These are phyloP conservation scores for Galemys pyrenaicus DNA, from an alignment of 2,113 vertebrate species.

Conservation along the genomic window DNA sequence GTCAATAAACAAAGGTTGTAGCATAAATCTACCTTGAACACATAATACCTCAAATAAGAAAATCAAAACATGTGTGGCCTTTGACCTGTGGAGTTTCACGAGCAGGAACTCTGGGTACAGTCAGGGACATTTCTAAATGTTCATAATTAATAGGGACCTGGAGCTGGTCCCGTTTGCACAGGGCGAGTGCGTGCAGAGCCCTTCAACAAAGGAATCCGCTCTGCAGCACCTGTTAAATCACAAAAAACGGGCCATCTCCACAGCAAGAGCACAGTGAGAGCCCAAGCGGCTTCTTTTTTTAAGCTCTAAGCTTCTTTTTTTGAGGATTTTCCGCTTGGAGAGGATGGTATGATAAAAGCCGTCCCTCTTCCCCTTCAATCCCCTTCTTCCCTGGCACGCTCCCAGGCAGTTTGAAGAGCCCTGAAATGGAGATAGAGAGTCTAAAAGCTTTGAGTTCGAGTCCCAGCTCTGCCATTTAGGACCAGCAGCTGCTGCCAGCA, in stretches of 20 bases:
- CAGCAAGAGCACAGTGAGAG: conserved; percentile 69
- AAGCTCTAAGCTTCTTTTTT: background rate
- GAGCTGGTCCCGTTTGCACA: background rate
- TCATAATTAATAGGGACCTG: conserved; percentile 83
- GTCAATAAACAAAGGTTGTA: conserved; percentile 91
- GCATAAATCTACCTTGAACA: conserved; percentile 91
- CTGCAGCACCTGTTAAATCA: conserved; percentile 50
- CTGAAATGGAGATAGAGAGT: background rate
- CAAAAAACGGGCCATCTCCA: conserved; percentile 45
- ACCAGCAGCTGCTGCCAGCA: background rate
- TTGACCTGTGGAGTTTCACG: conserved; percentile 86
- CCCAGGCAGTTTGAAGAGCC: background rate
- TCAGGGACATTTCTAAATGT: conserved; percentile 81
- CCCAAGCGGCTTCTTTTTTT: conserved; percentile 32
- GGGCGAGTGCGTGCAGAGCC: background rate
- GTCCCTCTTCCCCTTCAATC: background rate
- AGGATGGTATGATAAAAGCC: background rate
- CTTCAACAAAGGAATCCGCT: conserved; percentile 14
- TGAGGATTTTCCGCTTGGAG: background rate
- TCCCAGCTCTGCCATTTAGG: background rate
- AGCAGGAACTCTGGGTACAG: conserved; percentile 85
- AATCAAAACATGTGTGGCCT: conserved; percentile 91
- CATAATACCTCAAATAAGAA: conserved; percentile 90
- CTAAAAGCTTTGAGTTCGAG: background rate
- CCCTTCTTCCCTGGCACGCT: background rate